Base-by-base conservation (phyloP, 2,113 vertebrate genomes). In the Dasyurus viverrinus region DNA sequence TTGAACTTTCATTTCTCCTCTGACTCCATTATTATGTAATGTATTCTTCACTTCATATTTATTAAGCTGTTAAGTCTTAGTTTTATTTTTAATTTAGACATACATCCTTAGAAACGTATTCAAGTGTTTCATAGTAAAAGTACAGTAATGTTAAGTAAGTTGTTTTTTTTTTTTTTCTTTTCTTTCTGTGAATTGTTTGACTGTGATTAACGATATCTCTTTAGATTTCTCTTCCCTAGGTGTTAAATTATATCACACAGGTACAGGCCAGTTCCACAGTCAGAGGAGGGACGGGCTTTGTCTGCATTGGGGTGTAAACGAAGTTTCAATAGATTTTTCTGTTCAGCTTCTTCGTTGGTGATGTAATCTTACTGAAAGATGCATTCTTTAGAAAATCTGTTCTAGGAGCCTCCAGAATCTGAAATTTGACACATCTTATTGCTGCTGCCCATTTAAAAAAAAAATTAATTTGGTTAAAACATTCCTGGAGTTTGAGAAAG, bases 181-280 rank as follows among this genome's bases (percentile, higher is more conserved):
- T 98, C 99, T 99, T 98, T 98, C 98, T 99, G 99, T 99, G 99
- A 99, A 99, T 99, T 99, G 99, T 99, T 99, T 99, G 98, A 99
- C 99, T 99, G 99, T 99, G 99, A 99, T 99, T 99, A 99, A 99
- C 99, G 97, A 99, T 99, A 99, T 99, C 99, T 99, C 98, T 99
- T 99, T 99, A 99, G 99, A 99, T 99, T 99, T 99, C 99, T 99
- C 99, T 99, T 99, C 99, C 99, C 99, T 99, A 99, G 99, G 99
- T 99, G 99, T 99, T 99, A 99, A 99, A 98, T 99, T 99, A 98
- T 99, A 99, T 99, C 99, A 99, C 99, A 99, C 99, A 99, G 99
- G 99, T 99, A 99, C 99, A 99, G 99, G 99, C 99, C 99, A 99
- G 98, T 99, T 99, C 98, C 97, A 96, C 98, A 98, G 98, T 98